Evolutionary conservation across 23 tunicate species (phyloP).

Genomic region (Styela plicata): DNA sequence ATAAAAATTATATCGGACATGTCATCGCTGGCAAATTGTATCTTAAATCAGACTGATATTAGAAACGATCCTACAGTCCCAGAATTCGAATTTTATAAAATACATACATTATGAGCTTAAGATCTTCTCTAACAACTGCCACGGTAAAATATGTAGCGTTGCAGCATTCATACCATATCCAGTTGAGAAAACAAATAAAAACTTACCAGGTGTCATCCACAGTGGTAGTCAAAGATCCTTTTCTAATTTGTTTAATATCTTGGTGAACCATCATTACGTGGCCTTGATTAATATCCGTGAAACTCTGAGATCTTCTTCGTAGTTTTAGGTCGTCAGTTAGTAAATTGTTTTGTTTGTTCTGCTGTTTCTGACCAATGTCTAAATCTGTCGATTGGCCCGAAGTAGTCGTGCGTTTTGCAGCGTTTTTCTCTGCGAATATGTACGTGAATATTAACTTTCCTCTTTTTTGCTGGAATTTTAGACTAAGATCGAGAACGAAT

Average conservation of each 20-base stretch:
- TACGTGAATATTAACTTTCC: too few relatives aligned
- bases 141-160: too few relatives aligned
- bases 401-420: neutral
- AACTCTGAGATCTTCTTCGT: conserved; percentile 3
- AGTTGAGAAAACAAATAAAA: neutral
- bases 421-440: neutral
- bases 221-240: neutral
- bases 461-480: too few relatives aligned
- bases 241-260: neutral
- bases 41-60: too few relatives aligned
- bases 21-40: too few relatives aligned
- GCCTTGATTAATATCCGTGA: neutral
- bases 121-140: too few relatives aligned
- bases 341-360: neutral
- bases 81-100: too few relatives aligned
- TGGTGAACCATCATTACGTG: neutral
- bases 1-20: too few relatives aligned
- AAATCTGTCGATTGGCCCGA: neutral
- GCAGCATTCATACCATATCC: too few relatives aligned
- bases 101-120: too few relatives aligned
- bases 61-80: too few relatives aligned
- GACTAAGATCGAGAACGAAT: too few relatives aligned
- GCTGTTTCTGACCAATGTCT: neutral
- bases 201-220: conserved; percentile 7
- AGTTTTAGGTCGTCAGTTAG: neutral